A percentile compares a stretch with the other conserved stretches of the same genome.
phyloP scores from a whole-genome alignment of 2,113 vertebrate genomes.

The Apus apus region DNA sequence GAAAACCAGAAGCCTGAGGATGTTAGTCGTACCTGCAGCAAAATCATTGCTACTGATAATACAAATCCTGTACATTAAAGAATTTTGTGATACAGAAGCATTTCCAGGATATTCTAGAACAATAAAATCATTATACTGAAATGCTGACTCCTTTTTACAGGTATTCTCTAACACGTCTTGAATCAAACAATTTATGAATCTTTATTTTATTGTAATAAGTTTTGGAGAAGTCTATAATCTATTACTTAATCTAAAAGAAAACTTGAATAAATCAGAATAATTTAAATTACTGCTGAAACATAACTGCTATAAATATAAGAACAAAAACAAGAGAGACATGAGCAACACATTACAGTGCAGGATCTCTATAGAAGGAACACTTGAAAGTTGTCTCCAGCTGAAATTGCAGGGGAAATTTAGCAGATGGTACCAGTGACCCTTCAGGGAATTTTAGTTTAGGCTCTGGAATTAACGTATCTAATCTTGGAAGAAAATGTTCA shows the following conservation, averaged over 20 bases:
- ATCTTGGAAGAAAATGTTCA: not conserved
- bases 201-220: not conserved
- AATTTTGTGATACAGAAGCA: not conserved
- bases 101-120: not conserved
- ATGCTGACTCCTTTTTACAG: not conserved
- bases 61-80: not conserved
- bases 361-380: not conserved
- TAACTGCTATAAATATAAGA: not conserved
- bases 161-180: not conserved
- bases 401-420: not conserved
- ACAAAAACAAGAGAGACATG: fast-evolving
- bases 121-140: not conserved
- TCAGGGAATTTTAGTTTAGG: not conserved
- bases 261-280: not conserved
- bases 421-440: not conserved
- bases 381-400: not conserved
- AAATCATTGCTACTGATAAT: not conserved
- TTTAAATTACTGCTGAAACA: not conserved
- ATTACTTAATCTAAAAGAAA: not conserved
- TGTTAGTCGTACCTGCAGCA: not conserved
- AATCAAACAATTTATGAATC: not conserved
- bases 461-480: not conserved
- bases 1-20: not conserved
- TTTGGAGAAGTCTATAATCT: not conserved
- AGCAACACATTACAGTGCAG: not conserved